Base-by-base conservation (phyloP, 2,113 vertebrate genomes). In the Thamnaconus septentrionalis region DNA sequence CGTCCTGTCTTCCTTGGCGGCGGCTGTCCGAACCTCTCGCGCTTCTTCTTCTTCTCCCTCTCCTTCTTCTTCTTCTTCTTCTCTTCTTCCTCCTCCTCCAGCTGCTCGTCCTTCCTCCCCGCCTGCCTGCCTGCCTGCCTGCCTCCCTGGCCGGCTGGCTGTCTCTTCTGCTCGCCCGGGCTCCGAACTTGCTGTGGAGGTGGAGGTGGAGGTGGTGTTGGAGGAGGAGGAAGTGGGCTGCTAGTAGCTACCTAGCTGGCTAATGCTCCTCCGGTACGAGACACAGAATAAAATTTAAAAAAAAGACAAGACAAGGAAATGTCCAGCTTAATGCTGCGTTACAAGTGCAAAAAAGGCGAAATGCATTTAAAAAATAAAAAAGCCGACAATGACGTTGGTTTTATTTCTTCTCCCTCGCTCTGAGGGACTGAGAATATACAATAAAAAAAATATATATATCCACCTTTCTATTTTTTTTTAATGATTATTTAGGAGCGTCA, bases 201-300 rank as follows among this genome's bases (percentile, higher is more conserved):
- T 31, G 18, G 18, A 31, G 18, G 18, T 31, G 18, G 18, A n/a
- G n/a, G n/a, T n/a, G n/a, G n/a, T n/a, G n/a, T n/a, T n/a, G n/a
- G n/a, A n/a, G n/a, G n/a, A 31, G 18, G 18, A 31, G 18, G 18
- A 31, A 31, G 18, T 31, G 18, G 18, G 18, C 18, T 31, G 18
- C 18, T 31, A 31, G 18, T 31, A 31, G 18, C 56, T 82, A 85
- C 78, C 85, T 53, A 8, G 73, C 81, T 77, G 79, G 79, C 82
- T 83, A 70, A 69, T 61, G 69, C 45, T 75, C 71, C 65, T 78
- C 78, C 78, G 76, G 75, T 45, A 18, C n/a, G 61, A 56, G 5
- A 71, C 59, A 50, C 56, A 66, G 47, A 58, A 41, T 50, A 59
- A 71, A 80, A 74, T 85, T 77, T 8, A 48, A 59, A 61, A 18